Base-by-base conservation (phyloP, 2,797 vertebrate genomes). In the Pseudopleuronectes americanus region DNA sequence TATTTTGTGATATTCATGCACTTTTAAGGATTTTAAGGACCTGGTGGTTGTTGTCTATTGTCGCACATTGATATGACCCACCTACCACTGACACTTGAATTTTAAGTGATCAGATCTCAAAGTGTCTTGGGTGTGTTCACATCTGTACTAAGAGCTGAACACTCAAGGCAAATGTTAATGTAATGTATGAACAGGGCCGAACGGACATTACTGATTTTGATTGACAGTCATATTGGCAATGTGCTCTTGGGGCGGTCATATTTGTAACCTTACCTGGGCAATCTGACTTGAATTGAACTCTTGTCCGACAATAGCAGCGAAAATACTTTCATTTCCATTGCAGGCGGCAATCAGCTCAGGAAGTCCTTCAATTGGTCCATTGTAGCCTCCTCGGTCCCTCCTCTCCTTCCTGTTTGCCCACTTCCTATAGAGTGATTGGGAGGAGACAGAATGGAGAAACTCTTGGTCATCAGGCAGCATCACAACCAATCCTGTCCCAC, bases 271-370 rank as follows among this genome's bases (percentile, higher is more conserved):
- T 92, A 99, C 98, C 97, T 98, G 97, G 61, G 92, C 85, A 74
- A 95, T 80, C 60, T 97, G 96, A n/a, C 48, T 71, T 5, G 90
- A 75, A 1, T 92, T 91, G 53, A 99, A 84, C 66, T 96, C 95
- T 8, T 87, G 91, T 59, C 90, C 85, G 24, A 98, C 49, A 48
- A 98, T 94, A 61, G 93, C 90, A 72, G 90, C 83, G 71, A 99
- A 97, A 51, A 94, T 64, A 24, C 91, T 90, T 79, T 98, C 95
- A 74, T 89, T 95, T 62, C 97, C 97, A 49, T 90, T 89, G 5
- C 97, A 99, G 77, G 92, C 93, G 14, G 95, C 94, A 6, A 99
- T 95, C 76, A 99, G 92, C 84, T 99, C 96, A 9, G 98, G 98
- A 82, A 99, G 96, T 80, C 95, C 96, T 81, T 99, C 97, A 0